A percentile compares a stretch with the other conserved stretches of the same genome.
These are phyloP conservation scores for Philhelius pedissequus DNA, from an alignment of 2,888 invertebrate species.

Conservation along the genomic window DNA sequence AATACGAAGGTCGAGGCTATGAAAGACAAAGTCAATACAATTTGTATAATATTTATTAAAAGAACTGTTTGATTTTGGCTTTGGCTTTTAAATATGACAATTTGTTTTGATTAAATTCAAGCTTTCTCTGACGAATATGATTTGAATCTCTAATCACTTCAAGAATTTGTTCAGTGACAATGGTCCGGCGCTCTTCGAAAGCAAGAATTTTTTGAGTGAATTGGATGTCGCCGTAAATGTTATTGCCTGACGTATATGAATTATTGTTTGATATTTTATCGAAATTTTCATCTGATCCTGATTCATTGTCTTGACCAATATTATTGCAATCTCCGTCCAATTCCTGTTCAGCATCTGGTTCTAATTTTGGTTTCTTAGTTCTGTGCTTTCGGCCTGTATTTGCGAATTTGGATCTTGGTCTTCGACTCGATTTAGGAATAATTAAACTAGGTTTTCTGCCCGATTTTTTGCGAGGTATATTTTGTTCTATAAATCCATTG, in stretches of 20 bases:
- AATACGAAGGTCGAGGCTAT: too few relatives aligned
- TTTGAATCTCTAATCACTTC: conserved; percentile 14
- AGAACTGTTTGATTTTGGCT: background rate
- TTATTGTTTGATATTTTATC: background rate
- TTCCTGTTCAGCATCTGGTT: background rate
- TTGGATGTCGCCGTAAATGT: background rate
- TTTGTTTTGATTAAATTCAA: conserved; percentile 22
- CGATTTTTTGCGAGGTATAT: background rate
- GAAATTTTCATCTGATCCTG: background rate
- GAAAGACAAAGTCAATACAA: too few relatives aligned
- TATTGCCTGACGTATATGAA: background rate
- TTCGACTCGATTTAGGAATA: background rate
- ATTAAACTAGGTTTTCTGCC: background rate
- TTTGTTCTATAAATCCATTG: background rate
- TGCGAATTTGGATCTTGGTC: background rate
- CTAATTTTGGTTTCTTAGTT: background rate
- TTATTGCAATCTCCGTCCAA: background rate
- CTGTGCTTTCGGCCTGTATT: background rate
- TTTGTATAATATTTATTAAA: background rate
- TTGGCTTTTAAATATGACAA: background rate
- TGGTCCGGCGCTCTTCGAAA: conserved; percentile 41
- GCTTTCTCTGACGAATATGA: conserved; percentile 1
- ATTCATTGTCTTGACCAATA: background rate
- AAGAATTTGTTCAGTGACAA: conserved; percentile 22
- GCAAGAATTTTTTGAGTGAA: conserved; percentile 22